These are phyloP conservation scores for Melanostoma mellinum DNA, from an alignment of 2,888 invertebrate genomes.

Conservation along the genomic window DNA sequence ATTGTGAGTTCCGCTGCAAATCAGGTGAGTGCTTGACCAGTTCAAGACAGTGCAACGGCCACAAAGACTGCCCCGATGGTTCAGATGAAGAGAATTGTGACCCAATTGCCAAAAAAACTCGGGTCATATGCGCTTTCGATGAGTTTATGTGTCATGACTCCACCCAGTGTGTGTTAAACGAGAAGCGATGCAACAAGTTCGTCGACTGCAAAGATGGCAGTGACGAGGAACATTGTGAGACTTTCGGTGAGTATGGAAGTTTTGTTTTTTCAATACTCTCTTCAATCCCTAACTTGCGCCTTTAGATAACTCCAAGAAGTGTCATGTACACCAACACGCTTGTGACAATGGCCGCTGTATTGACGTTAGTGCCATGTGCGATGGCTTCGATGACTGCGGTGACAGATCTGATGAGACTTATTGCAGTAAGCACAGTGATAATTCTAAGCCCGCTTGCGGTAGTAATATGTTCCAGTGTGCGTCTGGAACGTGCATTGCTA, in stretches of 20 bases:
- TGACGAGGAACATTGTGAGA: constrained; percentile 84
- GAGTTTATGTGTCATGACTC: constrained; percentile 84
- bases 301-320: constrained; percentile 78
- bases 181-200: constrained; percentile 83
- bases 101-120: constrained; percentile 78
- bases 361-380: constrained; percentile 82
- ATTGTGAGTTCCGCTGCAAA: constrained; percentile 83
- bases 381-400: constrained; percentile 84
- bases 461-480: constrained; percentile 85
- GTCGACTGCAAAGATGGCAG: constrained; percentile 84
- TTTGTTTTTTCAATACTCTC: not conserved
- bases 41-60: constrained; percentile 84
- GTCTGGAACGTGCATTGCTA: constrained; percentile 87
- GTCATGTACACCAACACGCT: constrained; percentile 82
- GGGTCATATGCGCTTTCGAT: constrained; percentile 80
- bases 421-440: constrained; percentile 78
- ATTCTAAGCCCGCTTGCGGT: constrained; percentile 78
- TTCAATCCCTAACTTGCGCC: not conserved
- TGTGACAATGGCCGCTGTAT: constrained; percentile 84
- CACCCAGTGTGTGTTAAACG: constrained; percentile 82
- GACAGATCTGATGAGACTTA: constrained; percentile 84
- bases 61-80: constrained; percentile 84
- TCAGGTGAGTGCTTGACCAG: constrained; percentile 84
- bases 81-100: constrained; percentile 84
- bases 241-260: constrained; percentile 76